Evolutionary conservation across 2,113 vertebrate species (phyloP).

Genomic region (Perccottus glenii): DNA sequence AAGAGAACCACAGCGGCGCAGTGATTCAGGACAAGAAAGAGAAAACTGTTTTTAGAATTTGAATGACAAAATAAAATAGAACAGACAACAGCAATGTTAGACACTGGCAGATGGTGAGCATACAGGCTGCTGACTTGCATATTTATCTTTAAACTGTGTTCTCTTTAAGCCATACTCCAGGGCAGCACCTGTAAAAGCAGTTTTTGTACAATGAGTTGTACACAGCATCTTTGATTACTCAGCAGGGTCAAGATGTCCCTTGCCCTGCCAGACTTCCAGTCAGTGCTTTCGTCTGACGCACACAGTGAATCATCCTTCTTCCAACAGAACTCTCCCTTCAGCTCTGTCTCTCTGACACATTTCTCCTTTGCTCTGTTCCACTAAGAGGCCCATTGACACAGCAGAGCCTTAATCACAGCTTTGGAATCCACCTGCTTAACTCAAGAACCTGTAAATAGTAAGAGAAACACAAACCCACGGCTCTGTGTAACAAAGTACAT

Average conservation of each 20-base stretch:
- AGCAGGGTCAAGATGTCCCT: conserved; percentile 60
- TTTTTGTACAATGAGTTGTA: conserved; percentile 26
- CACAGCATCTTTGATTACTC: conserved; percentile 18
- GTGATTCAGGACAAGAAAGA: conserved; percentile 50
- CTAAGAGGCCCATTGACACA: conserved; percentile 67
- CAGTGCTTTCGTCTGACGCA: conserved; percentile 71
- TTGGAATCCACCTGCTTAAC: conserved; percentile 41
- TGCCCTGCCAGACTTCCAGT: conserved; percentile 61
- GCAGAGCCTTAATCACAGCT: conserved; percentile 64
- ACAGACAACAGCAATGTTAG: not conserved
- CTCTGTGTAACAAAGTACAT: conserved; percentile 18
- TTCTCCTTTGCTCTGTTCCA: conserved; percentile 52
- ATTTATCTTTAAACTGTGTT: conserved; percentile 26
- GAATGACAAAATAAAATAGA: no score
- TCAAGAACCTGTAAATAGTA: conserved; percentile 19
- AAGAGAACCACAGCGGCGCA: conserved; percentile 55
- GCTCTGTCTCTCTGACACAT: conserved; percentile 47
- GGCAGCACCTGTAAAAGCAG: conserved; percentile 13
- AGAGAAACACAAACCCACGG: conserved; percentile 19
- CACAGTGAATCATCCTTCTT: conserved; percentile 71
- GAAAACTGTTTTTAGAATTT: no score
- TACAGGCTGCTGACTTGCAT: conserved; percentile 50
- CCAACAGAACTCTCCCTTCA: conserved; percentile 30
- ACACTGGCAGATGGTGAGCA: conserved; percentile 26
- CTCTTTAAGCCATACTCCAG: not conserved